These are phyloP conservation scores for Exephanes ischioxanthus DNA, from an alignment of 2,888 invertebrate genomes.

Conservation along the genomic window DNA sequence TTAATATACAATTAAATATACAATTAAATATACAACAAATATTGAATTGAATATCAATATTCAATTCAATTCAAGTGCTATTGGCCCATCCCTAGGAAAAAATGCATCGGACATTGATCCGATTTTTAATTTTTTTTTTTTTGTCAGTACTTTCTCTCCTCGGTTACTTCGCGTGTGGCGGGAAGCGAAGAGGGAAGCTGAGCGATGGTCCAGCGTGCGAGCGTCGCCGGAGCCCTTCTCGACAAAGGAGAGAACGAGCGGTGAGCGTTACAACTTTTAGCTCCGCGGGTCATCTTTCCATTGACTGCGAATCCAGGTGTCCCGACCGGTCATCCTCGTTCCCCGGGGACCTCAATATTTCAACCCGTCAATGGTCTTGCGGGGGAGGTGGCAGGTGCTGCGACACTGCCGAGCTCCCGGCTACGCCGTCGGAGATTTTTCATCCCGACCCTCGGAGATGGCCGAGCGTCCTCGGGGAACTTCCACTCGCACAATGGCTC, in stretches of 20 bases:
- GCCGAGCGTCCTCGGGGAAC: neutral
- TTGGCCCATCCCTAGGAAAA: too few relatives aligned
- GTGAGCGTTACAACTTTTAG: conserved; percentile 3
- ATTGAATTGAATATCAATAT: too few relatives aligned
- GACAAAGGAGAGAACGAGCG: neutral
- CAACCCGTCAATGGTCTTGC: conserved; percentile 64
- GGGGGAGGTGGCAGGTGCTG: conserved; percentile 68
- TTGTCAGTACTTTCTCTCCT: too few relatives aligned
- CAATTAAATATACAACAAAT: too few relatives aligned
- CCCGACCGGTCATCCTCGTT: conserved; percentile 40
- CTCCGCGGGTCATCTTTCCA: neutral
- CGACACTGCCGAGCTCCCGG: conserved; percentile 9
- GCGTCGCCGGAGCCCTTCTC: neutral
- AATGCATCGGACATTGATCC: too few relatives aligned
- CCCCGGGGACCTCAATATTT: conserved; percentile 64
- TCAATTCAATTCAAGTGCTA: too few relatives aligned
- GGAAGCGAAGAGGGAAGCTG: neutral
- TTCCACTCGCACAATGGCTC: neutral
- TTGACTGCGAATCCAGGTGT: conserved; percentile 64
- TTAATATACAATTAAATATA: too few relatives aligned
- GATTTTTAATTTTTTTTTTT: neutral
- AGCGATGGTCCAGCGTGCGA: neutral
- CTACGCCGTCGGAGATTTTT: conserved; percentile 36
- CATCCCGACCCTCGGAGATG: neutral
- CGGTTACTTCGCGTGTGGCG: neutral